These are phyloP conservation scores for Montipora efflorescens DNA, from an alignment of 64 coral and sea anemone genomes.

Conservation along the genomic window DNA sequence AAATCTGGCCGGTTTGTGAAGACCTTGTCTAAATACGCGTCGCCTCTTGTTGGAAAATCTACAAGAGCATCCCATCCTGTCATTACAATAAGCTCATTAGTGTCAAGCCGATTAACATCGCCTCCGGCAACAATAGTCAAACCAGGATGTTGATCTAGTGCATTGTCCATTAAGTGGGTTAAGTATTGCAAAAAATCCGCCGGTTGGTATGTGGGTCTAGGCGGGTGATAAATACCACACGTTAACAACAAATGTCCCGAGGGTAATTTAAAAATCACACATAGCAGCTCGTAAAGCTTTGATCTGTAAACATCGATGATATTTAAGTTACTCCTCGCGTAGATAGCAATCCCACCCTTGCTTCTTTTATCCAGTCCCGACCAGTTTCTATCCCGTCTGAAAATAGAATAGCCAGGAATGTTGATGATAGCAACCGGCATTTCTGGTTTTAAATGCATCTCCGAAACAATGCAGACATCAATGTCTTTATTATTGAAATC, in stretches of 20 bases:
- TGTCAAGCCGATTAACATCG: no score
- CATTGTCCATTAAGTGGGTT: background rate
- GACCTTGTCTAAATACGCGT: no score
- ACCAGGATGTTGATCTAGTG: background rate
- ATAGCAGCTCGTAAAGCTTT: background rate
- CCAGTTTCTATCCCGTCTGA: background rate
- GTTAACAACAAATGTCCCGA: background rate
- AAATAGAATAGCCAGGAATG: background rate
- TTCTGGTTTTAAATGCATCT: background rate
- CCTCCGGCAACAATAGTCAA: background rate
- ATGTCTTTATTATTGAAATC: no score
- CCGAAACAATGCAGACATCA: no score
- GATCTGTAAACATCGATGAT: background rate
- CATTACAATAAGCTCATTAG: no score
- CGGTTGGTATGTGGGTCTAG: background rate
- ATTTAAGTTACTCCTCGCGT: background rate
- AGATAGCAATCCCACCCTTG: slow-evolving; percentile 34
- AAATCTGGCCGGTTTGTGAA: background rate
- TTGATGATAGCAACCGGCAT: background rate
- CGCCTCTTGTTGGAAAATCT: no score
- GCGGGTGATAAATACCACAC: background rate
- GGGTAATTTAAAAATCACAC: background rate
- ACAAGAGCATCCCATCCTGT: no score
- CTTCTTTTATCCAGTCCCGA: background rate
- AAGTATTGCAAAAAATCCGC: background rate